phyloP scores from a whole-genome alignment of 1,140 invertebrate genomes.

The Papilio machaon region DNA sequence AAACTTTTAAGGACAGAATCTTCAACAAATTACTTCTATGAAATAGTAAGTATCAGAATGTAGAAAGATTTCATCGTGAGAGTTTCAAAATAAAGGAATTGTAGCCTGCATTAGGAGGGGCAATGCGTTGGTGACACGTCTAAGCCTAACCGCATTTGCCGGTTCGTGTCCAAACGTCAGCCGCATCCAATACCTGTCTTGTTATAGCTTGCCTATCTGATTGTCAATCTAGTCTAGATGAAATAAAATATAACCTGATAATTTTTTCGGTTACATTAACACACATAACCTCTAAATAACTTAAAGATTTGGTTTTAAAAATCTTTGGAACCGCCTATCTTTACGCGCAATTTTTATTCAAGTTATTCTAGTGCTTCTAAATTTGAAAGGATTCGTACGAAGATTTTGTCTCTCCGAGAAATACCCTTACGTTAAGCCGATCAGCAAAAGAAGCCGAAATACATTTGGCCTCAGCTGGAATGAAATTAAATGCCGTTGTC shows the following conservation, averaged over 20 bases:
- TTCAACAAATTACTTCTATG: too few relatives aligned
- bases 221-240: neutral
- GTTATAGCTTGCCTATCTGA: neutral
- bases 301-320: neutral
- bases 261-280: neutral
- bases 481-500: conserved; percentile 29
- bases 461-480: conserved; percentile 28
- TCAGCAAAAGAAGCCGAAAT: conserved; percentile 26
- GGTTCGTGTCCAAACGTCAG: neutral
- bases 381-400: conserved; percentile 6
- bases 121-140: neutral
- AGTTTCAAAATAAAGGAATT: neutral
- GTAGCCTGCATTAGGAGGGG: neutral
- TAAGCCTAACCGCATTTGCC: neutral
- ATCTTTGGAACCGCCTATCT: neutral
- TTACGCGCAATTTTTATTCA: neutral
- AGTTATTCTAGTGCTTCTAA: neutral
- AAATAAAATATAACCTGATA: neutral
- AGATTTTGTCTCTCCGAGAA: neutral
- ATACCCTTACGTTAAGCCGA: neutral
- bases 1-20: too few relatives aligned
- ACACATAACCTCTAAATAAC: neutral
- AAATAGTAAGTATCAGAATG: neutral
- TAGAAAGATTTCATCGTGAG: neutral
- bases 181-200: neutral